These are phyloP conservation scores for Anorthoa munda DNA, from an alignment of 2,888 invertebrate genomes.

Conservation along the genomic window DNA sequence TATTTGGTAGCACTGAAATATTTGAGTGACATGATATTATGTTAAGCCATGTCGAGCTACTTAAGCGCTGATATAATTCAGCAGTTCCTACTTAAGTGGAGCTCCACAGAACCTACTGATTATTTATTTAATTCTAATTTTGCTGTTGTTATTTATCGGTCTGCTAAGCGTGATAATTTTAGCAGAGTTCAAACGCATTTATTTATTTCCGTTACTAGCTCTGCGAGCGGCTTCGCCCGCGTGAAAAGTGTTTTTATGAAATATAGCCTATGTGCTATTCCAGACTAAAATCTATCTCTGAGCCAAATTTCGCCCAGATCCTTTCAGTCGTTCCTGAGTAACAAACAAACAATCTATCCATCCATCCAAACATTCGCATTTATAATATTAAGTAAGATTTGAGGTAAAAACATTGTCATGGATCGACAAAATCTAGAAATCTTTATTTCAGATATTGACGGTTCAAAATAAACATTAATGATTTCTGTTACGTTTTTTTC, in stretches of 20 bases:
- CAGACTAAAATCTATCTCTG: no score
- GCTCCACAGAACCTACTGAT: neutral
- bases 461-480: neutral
- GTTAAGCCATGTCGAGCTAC: no score
- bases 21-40: neutral
- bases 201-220: constrained; percentile 3
- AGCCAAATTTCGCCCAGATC: no score
- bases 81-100: no score
- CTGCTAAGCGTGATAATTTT: constrained; percentile 16
- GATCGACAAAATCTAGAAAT: neutral
- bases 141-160: constrained; percentile 17
- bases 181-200: neutral
- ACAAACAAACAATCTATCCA: no score
- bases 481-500: no score
- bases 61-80: neutral
- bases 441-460: neutral
- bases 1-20: constrained; percentile 6
- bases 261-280: no score
- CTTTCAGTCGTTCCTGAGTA: no score
- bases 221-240: no score
- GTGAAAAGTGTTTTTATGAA: no score
- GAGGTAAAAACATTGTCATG: neutral
- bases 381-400: neutral
- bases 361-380: no score
- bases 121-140: neutral